phyloP scores from a whole-genome alignment of 2,113 vertebrate species.

The Atherinomorus stipes region DNA sequence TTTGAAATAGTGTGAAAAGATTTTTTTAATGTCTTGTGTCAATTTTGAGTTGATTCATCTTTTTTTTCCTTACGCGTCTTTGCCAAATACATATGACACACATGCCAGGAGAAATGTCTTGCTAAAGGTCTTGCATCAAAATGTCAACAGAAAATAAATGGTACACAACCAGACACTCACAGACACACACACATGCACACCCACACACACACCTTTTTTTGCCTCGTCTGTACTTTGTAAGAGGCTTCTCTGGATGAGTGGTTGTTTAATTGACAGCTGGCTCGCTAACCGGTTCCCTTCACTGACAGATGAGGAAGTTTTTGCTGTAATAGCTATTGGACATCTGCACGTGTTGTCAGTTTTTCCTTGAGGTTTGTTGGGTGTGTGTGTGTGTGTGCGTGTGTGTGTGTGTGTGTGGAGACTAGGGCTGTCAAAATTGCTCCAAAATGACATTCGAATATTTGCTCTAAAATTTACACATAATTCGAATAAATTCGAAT shows the following conservation, averaged over 20 bases:
- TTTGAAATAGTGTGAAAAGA: neutral
- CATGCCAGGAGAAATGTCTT: constrained; percentile 47
- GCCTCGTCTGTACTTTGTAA: constrained; percentile 27
- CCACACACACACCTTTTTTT: neutral
- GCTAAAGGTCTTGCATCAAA: constrained; percentile 54
- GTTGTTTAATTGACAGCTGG: constrained; percentile 73
- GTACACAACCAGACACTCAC: constrained; percentile 26
- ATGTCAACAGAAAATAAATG: constrained; percentile 56
- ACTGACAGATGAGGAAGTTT: constrained; percentile 70
- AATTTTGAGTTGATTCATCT: neutral
- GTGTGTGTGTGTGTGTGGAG: too few relatives aligned
- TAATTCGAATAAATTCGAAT: too few relatives aligned
- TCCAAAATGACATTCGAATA: too few relatives aligned
- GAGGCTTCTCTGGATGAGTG: constrained; percentile 47
- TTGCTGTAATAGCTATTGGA: constrained; percentile 70
- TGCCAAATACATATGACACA: constrained; percentile 23
- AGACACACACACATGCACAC: neutral
- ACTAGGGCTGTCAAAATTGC: too few relatives aligned
- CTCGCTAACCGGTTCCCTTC: constrained; percentile 56
- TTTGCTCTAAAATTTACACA: too few relatives aligned
- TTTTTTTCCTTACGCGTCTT: constrained; percentile 13
- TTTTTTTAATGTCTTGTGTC: neutral
- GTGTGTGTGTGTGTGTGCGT: too few relatives aligned
- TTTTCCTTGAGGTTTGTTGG: constrained; percentile 64
- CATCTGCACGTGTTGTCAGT: constrained; percentile 68